Evolutionary conservation across 2,888 invertebrate species (phyloP), one percentile per base, ranked within the genome.

Genomic region (Platycheirus rosarum): DNA sequence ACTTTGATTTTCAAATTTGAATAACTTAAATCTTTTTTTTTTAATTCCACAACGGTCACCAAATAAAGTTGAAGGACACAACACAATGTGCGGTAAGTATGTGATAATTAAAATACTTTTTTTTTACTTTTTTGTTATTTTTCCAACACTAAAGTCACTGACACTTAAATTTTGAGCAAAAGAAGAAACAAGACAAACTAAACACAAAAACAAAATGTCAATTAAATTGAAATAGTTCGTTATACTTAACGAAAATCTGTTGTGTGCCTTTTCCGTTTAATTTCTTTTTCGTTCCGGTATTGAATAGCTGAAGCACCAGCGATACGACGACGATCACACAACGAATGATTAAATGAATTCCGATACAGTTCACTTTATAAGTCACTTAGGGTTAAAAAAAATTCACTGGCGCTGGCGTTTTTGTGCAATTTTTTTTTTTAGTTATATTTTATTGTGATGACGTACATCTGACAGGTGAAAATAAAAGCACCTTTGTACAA

Each of bases 331-430:
- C 66, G 66, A 80, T 75, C 80, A 80, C 75, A 71, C 70, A 62
- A 51, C 70, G 70, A 80, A 80, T 80, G 80, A 75, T 66, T 71
- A 73, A 75, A 71, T 46, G 55, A 70, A 70, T 75, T 80, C 66
- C 65, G 65, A 66, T 37, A 80, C 80, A 55, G 66, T 71, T 75
- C 66, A 80, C 80, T 80, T 80, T 80, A 80, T 80, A 80, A 40
- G 70, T 66, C 75, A 75, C 62, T 65, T 60, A 29, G 51, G 80
- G 65, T 60, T 80, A 66, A 75, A 57, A 4, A 23, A 23, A 23
- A 23, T 63, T 53, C 16, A 42, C 42, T 32, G 60, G 80, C 44
- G 37, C 44, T 74, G 74, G 49, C 49, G 69, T 6, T 53, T 69
- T 55, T 37, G 35, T 42, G 32, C 35, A 16, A 23, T 55, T 63